Conservation (phyloP, 2,797 vertebrate species). For the Mormyrops boulengeri region DNA sequence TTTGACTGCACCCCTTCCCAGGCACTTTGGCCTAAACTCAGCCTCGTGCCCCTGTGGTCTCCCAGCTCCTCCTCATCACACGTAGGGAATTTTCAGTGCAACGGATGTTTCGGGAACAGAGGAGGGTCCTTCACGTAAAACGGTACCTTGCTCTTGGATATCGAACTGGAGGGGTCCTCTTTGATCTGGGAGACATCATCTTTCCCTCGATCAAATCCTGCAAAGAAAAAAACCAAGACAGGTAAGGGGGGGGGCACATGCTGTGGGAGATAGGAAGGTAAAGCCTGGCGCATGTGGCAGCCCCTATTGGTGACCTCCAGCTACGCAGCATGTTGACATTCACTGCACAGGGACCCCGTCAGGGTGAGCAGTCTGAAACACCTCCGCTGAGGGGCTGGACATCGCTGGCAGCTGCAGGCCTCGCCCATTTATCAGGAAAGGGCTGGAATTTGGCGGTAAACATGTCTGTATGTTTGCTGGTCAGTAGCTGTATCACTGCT, state of each 20-base stretch:
- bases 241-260: not conserved
- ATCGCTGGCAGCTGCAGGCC: not conserved
- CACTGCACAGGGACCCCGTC: not conserved
- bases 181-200: slow-evolving; percentile 80
- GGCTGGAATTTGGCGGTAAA: not conserved
- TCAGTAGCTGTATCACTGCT: not conserved
- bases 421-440: not conserved
- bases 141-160: slow-evolving; percentile 95
- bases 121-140: not conserved
- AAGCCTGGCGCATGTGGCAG: not conserved
- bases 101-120: not conserved
- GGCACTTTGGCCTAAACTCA: not conserved
- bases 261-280: not conserved
- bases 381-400: not conserved
- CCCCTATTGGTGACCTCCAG: not conserved
- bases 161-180: slow-evolving; percentile 80
- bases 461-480: not conserved
- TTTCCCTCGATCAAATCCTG: slow-evolving; percentile 88
- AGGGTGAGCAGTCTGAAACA: not conserved
- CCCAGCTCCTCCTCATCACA: not conserved
- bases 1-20: not conserved
- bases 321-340: not conserved
- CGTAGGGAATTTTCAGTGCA: not conserved
- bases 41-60: not conserved
- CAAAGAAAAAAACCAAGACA: slow-evolving; percentile 25